Percentiles rank a stretch among this genome's conserved stretches.
phyloP scores from a whole-genome alignment of 2,888 invertebrate genomes.

The Yponomeuta evonymella region DNA sequence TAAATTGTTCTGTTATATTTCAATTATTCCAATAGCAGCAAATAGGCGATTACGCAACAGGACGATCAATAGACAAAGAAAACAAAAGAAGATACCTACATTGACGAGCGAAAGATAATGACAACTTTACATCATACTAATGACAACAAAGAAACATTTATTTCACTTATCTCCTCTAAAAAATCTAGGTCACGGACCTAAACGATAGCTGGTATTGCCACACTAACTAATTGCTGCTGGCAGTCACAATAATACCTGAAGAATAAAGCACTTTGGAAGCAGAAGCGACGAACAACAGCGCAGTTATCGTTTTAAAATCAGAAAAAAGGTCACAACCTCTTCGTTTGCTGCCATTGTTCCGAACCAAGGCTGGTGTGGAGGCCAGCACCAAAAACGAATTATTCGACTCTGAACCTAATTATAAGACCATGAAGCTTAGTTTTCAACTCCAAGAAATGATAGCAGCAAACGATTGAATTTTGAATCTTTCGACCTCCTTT shows the following conservation, averaged over 20 bases:
- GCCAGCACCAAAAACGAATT: slow-evolving; percentile 15
- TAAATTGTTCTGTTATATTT: too few relatives aligned
- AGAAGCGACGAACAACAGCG: slow-evolving; percentile 36
- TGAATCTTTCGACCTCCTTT: slow-evolving; percentile 19
- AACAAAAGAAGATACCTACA: neutral
- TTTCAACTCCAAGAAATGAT: neutral
- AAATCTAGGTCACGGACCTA: neutral
- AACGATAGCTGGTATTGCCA: neutral
- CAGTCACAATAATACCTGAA: slow-evolving; percentile 19
- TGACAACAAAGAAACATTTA: neutral
- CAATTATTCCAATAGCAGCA: too few relatives aligned
- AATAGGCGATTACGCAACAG: too few relatives aligned
- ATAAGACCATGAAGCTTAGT: neutral
- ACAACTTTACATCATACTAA: neutral
- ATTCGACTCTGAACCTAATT: neutral
- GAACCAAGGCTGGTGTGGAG: slow-evolving; percentile 24
- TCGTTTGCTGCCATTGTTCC: slow-evolving; percentile 27
- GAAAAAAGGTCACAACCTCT: slow-evolving; percentile 33
- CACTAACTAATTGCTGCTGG: neutral
- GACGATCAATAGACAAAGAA: too few relatives aligned
- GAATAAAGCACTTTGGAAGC: slow-evolving; percentile 25
- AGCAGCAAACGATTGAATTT: slow-evolving; percentile 20
- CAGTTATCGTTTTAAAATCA: slow-evolving; percentile 30
- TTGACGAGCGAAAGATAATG: neutral
- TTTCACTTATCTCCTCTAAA: neutral